Evolutionary conservation across 2,888 invertebrate species (phyloP), one percentile per base, ranked within the genome.

Genomic region (Poecilobothrus nobilitatus): DNA sequence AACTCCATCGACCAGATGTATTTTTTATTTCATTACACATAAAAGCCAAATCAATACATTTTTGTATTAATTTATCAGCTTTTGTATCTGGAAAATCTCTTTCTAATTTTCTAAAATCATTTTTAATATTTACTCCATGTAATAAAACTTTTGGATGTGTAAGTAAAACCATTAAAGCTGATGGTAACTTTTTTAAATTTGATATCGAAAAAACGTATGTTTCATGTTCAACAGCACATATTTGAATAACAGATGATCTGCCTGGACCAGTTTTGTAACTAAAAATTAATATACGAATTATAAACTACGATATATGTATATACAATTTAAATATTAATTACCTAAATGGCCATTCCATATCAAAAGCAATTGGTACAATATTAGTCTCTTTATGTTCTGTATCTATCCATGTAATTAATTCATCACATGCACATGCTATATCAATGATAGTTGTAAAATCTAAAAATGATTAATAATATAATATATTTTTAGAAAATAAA

Each of bases 291-390:
- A 53, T 18, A 18, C 2, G 18, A 37, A 37, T 37, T 12, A 37
- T 7, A 37, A 27, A 27, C 27, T 27, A 27, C n/a, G n/a, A n/a
- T n/a, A n/a, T n/a, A n/a, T n/a, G n/a, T n/a, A n/a, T n/a, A n/a
- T n/a, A n/a, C n/a, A n/a, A n/a, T n/a, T n/a, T n/a, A n/a, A n/a
- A n/a, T 27, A 27, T 27, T 27, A 27, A 2, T 8, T 6, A 53
- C 53, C 80, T 83, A 74, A 88, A 87, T 6, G 87, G 87, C 88
- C 88, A 89, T 76, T 89, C 88, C 78, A 88, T 81, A 76, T 88
- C 89, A 75, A 89, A 88, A 6, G 88, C 87, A 71, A 88, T 77
- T 6, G 86, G 84, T 44, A 86, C 78, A 27, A 81, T 72, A 5
- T 80, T 79, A 4, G 33, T 65, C 9, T 37, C 10, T 63, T 63